Evolutionary conservation across 1,140 invertebrate species (phyloP).

Genomic region (Akabosia matsudoensis): DNA sequence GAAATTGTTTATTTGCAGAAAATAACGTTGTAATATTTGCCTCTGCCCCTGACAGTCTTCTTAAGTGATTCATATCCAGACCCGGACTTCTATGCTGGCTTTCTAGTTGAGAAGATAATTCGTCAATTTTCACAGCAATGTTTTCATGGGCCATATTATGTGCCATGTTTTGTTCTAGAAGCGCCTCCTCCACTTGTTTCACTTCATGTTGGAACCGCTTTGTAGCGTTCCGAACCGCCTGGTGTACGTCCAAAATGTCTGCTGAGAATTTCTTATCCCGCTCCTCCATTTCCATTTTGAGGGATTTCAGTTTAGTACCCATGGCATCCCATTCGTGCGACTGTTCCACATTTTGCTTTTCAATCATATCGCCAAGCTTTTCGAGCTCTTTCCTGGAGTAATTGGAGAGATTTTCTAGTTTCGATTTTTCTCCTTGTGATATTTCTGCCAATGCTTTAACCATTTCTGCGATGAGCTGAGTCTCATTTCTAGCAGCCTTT

Average conservation of each 20-base stretch:
- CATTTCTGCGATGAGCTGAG: slow-evolving; percentile 31
- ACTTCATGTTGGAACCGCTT: slow-evolving; percentile 25
- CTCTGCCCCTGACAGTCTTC: slow-evolving; percentile 9
- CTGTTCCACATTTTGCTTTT: slow-evolving; percentile 29
- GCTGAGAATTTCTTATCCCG: not conserved
- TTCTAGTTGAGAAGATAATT: not conserved
- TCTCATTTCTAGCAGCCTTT: slow-evolving; percentile 26
- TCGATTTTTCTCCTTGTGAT: slow-evolving; percentile 29
- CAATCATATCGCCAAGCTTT: slow-evolving; percentile 28
- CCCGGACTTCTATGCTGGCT: not conserved
- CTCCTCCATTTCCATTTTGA: slow-evolving; percentile 1
- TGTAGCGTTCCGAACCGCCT: not conserved
- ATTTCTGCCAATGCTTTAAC: slow-evolving; percentile 35
- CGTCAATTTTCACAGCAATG: slow-evolving; percentile 30
- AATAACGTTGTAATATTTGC: slow-evolving; percentile 27
- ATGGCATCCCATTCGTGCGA: slow-evolving; percentile 14
- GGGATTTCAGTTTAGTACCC: not conserved
- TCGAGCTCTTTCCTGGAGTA: slow-evolving; percentile 26
- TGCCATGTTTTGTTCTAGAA: slow-evolving; percentile 35
- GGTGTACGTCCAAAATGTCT: not conserved
- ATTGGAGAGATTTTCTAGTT: slow-evolving; percentile 32
- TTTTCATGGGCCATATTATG: slow-evolving; percentile 35
- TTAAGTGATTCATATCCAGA: not conserved
- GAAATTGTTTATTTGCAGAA: slow-evolving; percentile 27
- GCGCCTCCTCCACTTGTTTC: slow-evolving; percentile 31